Evolutionary conservation across 2,113 vertebrate species (phyloP).

Genomic region (Scophthalmus maximus): DNA sequence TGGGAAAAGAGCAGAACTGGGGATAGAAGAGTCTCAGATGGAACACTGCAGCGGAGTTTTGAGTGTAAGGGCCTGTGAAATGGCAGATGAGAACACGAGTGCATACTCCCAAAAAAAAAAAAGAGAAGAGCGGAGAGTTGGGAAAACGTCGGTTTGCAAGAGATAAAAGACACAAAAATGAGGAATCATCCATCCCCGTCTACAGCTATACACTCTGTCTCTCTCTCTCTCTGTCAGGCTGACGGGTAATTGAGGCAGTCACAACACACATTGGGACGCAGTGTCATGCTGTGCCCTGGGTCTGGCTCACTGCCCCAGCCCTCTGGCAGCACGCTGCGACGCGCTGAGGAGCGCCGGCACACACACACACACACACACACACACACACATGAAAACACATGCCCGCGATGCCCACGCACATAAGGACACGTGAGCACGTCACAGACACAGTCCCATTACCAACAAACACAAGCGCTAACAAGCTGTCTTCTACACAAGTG

Average conservation of each 20-base stretch:
- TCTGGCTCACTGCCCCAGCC: conserved; percentile 66
- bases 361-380: conserved; percentile 33
- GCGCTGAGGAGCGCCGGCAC: conserved; percentile 18
- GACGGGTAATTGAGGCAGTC: conserved; percentile 81
- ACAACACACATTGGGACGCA: conserved; percentile 77
- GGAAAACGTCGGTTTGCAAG: conserved; percentile 29
- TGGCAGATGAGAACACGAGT: conserved; percentile 28
- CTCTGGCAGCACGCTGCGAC: conserved; percentile 67
- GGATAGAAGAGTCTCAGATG: conserved; percentile 25
- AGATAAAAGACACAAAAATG: conserved; percentile 46
- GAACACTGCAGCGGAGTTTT: conserved; percentile 1
- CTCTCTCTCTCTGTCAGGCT: conserved; percentile 53
- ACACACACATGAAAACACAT: conserved; percentile 42
- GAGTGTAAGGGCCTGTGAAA: conserved; percentile 51
- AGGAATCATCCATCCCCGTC: conserved; percentile 23
- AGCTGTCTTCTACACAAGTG: conserved; percentile 33
- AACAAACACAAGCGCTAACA: conserved; percentile 42
- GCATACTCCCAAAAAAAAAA: conserved; percentile 22
- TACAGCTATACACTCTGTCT: not conserved
- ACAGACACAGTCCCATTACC: conserved; percentile 27
- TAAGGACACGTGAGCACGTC: conserved; percentile 18
- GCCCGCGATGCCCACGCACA: conserved; percentile 10
- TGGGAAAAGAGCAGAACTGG: conserved; percentile 1
- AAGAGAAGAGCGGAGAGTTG: conserved; percentile 14
- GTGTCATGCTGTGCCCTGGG: conserved; percentile 68